Conservation (phyloP, 2,797 vertebrate genomes). For the Apodemus agrarius region DNA sequence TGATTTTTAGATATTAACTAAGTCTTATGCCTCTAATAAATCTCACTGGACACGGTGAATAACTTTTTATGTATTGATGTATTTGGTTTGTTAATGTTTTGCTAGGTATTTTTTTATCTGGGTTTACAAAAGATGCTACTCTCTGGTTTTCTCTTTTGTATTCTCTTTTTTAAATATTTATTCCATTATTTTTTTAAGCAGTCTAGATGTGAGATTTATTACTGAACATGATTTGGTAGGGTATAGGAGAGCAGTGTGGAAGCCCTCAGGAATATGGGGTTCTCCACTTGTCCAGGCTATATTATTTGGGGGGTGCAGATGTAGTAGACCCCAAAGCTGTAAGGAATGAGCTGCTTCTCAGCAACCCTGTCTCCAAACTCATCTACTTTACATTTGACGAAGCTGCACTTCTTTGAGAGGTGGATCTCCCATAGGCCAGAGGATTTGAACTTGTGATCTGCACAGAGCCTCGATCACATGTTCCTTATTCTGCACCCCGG, state of each 20-base stretch:
- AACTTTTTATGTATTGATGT: not conserved
- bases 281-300: not conserved
- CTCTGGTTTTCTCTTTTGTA: not conserved
- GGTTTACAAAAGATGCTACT: not conserved
- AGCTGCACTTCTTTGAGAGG: not conserved
- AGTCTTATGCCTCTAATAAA: conserved; percentile 7
- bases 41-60: not conserved
- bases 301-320: not conserved
- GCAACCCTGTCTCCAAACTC: not conserved
- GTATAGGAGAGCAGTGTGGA: not conserved
- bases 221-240: not conserved
- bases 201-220: not conserved
- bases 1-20: conserved; percentile 1
- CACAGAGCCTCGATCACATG: not conserved
- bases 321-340: not conserved
- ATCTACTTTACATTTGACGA: not conserved
- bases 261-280: not conserved
- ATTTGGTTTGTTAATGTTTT: conserved; percentile 45
- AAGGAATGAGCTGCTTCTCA: not conserved
- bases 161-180: not conserved
- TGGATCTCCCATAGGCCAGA: not conserved
- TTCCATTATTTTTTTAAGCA: not conserved
- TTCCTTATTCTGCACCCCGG: not conserved
- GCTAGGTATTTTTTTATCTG: not conserved
- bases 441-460: not conserved